phyloP scores from a whole-genome alignment of 2,113 vertebrate genomes.

The Carassius gibelio region DNA sequence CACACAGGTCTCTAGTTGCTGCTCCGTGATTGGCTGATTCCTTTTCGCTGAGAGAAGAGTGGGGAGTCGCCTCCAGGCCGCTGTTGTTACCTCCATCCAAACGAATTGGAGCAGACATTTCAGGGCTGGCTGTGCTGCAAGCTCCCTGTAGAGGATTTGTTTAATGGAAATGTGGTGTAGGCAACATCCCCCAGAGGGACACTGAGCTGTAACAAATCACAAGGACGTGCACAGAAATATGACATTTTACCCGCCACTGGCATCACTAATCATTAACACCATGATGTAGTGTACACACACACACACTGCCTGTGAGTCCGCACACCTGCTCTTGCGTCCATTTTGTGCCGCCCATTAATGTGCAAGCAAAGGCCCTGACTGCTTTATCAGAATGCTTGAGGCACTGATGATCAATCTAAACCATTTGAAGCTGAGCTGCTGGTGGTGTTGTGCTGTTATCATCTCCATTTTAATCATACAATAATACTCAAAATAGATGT shows the following conservation, averaged over 20 bases:
- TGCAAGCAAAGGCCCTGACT: conserved; percentile 17
- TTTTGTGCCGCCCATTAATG: conserved; percentile 34
- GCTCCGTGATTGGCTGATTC: conserved; percentile 38
- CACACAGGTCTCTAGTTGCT: conserved; percentile 13
- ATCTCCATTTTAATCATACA: not conserved
- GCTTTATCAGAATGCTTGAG: conserved; percentile 16
- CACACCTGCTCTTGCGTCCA: conserved; percentile 35
- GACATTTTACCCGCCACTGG: conserved; percentile 61
- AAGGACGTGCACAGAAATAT: conserved; percentile 47
- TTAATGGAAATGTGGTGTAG: conserved; percentile 64
- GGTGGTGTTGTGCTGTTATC: not conserved
- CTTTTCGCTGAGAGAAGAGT: conserved; percentile 40
- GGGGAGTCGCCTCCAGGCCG: conserved; percentile 29
- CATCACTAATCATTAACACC: conserved; percentile 56
- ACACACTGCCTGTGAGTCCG: conserved; percentile 6
- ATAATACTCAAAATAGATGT: not conserved
- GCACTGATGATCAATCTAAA: conserved; percentile 16
- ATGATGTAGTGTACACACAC: conserved; percentile 24
- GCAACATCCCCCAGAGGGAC: conserved; percentile 50
- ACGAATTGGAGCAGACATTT: conserved; percentile 60
- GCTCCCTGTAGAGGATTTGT: conserved; percentile 52
- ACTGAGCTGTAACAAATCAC: conserved; percentile 55
- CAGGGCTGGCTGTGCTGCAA: conserved; percentile 51
- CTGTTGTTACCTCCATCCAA: conserved; percentile 49
- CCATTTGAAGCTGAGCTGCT: not conserved